A percentile compares a stretch with the other conserved stretches of the same genome.
phyloP scores from a whole-genome alignment of 2,797 vertebrate genomes.

The Lacerta bilineata region DNA sequence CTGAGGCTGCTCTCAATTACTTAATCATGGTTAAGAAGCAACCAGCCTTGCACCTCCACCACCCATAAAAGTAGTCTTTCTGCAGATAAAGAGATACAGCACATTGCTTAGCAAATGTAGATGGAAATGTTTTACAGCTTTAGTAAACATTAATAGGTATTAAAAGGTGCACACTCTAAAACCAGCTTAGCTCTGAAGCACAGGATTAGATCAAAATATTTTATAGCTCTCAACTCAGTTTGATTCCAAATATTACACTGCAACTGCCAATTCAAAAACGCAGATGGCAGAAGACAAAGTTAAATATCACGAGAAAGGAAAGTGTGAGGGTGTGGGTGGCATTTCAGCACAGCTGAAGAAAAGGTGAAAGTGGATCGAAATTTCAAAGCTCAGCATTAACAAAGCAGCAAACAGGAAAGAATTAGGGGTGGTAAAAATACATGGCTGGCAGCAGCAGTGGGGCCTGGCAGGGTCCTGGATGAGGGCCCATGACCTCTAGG shows the following conservation, averaged over 20 bases:
- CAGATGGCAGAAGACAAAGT: conserved; percentile 8
- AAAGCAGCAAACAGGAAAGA: not conserved
- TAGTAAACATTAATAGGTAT: not conserved
- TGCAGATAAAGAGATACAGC: not conserved
- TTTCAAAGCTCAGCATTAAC: conserved; percentile 5
- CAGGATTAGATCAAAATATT: not conserved
- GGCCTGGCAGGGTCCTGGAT: too few species aligned
- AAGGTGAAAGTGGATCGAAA: conserved; percentile 10
- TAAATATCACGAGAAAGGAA: conserved; percentile 31
- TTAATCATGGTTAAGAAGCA: not conserved
- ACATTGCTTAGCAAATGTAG: not conserved
- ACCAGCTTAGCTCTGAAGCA: not conserved
- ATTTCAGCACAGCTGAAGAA: conserved; percentile 21
- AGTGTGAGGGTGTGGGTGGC: conserved; percentile 6
- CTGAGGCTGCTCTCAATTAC: not conserved
- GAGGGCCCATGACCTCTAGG: too few species aligned
- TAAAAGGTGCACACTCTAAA: not conserved
- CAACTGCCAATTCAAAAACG: not conserved
- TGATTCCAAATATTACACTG: not conserved
- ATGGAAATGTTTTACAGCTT: not conserved
- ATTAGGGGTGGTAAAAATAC: not conserved
- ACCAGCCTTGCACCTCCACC: too few species aligned
- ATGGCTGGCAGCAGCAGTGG: too few species aligned
- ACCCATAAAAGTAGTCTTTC: not conserved
- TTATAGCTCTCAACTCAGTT: not conserved